Evolutionary conservation across 2,113 vertebrate genomes (phyloP), one percentile per base, ranked within the genome.

Genomic region (Tretioscincus oriximinensis): DNA sequence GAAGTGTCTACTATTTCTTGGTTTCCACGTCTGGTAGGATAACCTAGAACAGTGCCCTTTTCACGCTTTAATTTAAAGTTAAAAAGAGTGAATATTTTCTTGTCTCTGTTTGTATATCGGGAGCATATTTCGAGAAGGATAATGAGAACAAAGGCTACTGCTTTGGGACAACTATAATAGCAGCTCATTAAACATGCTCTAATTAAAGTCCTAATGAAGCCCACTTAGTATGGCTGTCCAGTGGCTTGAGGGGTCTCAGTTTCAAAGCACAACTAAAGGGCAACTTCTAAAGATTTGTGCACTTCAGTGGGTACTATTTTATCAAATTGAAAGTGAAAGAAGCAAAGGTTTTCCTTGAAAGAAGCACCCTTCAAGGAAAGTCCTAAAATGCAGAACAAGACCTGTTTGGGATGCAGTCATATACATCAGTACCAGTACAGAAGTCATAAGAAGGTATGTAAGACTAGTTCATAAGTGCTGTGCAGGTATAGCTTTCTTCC

Each of bases 121-220:
- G 83, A 87, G 83, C 73, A 82, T 2, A 61, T 88, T 88, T 54
- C 73, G 80, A 86, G 69, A 81, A 91, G 73, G 83, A 80, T 84
- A 91, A 85, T 0, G 1, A 84, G 79, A 86, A 70, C 0, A 0
- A 76, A 90, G 90, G 80, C 75, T 85, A 81, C 69, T 49, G 88
- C 90, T 80, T 77, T 88, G 89, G 84, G 90, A 90, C 85, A 90
- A 83, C 87, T 29, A 73, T 86, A 87, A 84, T 21, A 87, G 82
- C 84, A 88, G 84, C 86, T 89, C 81, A 82, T 80, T 88, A 89
- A 89, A 88, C 84, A 88, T 85, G 63, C 81, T 89, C 78, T 81
- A 85, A 69, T 72, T 84, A 83, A 22, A 58, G n/a, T 70, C 41
- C 87, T 31, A 81, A 0, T 79, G 84, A 86, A 77, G 77, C 70